phyloP scores from a whole-genome alignment of 2,888 invertebrate species.

The Tipula confusa region DNA sequence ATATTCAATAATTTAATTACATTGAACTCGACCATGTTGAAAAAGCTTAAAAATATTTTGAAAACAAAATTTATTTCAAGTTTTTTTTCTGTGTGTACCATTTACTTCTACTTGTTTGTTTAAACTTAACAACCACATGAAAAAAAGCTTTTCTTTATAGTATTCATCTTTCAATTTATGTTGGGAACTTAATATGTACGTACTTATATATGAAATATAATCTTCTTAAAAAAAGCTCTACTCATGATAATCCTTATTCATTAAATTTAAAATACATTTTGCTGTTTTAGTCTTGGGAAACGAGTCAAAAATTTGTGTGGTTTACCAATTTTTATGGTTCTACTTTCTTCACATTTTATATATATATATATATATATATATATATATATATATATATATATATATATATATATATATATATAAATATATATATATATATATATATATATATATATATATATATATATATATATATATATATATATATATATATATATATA shows the following conservation, averaged over 20 bases:
- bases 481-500: too few species aligned
- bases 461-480: too few species aligned
- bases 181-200: background rate
- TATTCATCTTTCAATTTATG: background rate
- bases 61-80: background rate
- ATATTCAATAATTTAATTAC: background rate
- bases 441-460: too few species aligned
- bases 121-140: background rate
- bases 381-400: too few species aligned
- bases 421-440: too few species aligned
- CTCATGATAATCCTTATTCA: constrained; percentile 8
- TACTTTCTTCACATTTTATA: background rate
- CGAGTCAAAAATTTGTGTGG: background rate
- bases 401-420: too few species aligned
- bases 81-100: background rate
- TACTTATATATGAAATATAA: constrained; percentile 4
- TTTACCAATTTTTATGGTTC: background rate
- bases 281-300: background rate
- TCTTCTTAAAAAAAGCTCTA: background rate
- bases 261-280: constrained; percentile 3
- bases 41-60: background rate
- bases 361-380: background rate
- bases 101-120: too few species aligned
- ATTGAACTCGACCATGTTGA: background rate
- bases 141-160: background rate